Evolutionary conservation across 2,113 vertebrate genomes (phyloP).

Genomic region (Pica pica): DNA sequence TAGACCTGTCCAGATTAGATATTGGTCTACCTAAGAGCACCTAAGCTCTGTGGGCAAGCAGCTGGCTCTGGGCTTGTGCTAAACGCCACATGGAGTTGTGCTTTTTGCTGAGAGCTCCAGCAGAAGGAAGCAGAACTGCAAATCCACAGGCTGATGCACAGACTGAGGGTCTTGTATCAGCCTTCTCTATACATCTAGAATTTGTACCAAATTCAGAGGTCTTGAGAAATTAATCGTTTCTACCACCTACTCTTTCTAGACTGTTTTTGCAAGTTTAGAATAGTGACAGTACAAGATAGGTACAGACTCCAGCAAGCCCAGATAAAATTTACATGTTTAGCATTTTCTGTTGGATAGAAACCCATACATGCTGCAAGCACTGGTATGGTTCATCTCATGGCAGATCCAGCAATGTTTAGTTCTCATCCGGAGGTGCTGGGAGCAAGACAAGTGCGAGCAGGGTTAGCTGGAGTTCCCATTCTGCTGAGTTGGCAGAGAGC

Average conservation of each 20-base stretch:
- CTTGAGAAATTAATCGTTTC: neutral
- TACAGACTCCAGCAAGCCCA: neutral
- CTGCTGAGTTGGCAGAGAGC: constrained; percentile 51
- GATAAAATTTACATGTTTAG: neutral
- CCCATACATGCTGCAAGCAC: neutral
- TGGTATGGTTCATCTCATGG: neutral
- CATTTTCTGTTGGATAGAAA: constrained; percentile 9
- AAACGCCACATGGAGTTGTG: rapidly evolving
- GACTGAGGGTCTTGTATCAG: neutral
- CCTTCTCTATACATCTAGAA: neutral
- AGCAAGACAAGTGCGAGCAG: constrained; percentile 38
- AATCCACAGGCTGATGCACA: neutral
- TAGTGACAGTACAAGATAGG: neutral
- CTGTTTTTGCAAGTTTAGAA: neutral
- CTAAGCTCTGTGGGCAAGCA: neutral
- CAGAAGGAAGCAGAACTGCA: neutral
- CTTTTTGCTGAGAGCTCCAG: neutral
- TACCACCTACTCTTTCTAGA: neutral
- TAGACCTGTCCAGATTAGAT: neutral
- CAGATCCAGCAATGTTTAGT: neutral
- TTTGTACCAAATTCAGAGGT: neutral
- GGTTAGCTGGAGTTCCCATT: constrained; percentile 37
- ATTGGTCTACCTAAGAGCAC: neutral
- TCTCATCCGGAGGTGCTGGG: constrained; percentile 25
- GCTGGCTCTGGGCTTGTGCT: neutral